Evolutionary conservation across 1,140 invertebrate genomes (phyloP).

Genomic region (Orius insidiosus): DNA sequence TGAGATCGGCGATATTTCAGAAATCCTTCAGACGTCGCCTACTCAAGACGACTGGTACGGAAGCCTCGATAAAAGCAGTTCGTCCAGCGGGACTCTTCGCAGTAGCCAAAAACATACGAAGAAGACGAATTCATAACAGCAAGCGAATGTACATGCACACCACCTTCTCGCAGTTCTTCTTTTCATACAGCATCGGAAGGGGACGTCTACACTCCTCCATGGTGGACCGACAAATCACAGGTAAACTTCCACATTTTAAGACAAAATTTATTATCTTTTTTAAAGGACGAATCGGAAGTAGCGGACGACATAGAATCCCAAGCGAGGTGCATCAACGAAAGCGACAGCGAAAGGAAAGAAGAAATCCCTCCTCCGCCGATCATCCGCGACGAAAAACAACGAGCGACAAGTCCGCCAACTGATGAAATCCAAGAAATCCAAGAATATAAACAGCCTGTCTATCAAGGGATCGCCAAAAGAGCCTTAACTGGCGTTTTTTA

Average conservation of each 20-base stretch:
- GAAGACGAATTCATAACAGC: conserved; percentile 28
- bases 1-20: conserved; percentile 6
- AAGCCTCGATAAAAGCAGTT: conserved; percentile 12
- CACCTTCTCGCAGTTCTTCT: conserved; percentile 42
- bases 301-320: background rate
- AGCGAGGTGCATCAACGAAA: background rate
- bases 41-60: conserved; percentile 18
- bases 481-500: conserved; percentile 14
- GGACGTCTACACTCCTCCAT: conserved; percentile 34
- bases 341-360: conserved; percentile 1
- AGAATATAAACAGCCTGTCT: conserved; percentile 7
- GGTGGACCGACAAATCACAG: conserved; percentile 19
- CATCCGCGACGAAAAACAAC: background rate
- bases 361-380: background rate
- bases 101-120: conserved; percentile 5
- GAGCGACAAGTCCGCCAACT: background rate
- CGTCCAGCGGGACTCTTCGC: background rate
- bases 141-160: conserved; percentile 44
- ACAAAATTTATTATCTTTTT: too few species aligned
- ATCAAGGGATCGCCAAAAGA: conserved; percentile 13
- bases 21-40: conserved; percentile 18
- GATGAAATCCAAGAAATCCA: conserved; percentile 1
- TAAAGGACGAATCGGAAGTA: background rate
- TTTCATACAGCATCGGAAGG: conserved; percentile 47
- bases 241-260: background rate